These are phyloP conservation scores for Latrodectus geometricus DNA, from an alignment of 1,140 invertebrate genomes.

Conservation along the genomic window DNA sequence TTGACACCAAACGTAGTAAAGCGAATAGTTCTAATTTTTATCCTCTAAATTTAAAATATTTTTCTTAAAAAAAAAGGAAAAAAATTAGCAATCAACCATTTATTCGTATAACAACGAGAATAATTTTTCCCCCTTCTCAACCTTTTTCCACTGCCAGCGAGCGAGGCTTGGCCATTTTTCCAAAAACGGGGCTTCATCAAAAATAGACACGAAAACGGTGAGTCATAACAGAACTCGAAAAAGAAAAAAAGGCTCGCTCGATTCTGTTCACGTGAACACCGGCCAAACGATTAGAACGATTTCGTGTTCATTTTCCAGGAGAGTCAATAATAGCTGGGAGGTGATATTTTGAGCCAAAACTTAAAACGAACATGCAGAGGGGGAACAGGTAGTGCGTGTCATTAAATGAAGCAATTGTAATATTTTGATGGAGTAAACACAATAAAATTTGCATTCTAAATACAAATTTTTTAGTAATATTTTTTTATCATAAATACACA, in stretches of 20 bases:
- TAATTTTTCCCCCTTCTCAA: background rate
- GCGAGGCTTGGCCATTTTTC: conserved; percentile 6
- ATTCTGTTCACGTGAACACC: conserved; percentile 51
- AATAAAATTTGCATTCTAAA: too few relatives aligned
- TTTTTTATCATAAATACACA: too few relatives aligned
- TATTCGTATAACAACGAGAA: background rate
- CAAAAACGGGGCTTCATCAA: conserved; percentile 53
- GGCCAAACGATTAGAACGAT: conserved; percentile 52
- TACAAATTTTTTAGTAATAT: too few relatives aligned
- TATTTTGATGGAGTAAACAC: too few relatives aligned
- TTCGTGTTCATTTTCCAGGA: conserved; percentile 39
- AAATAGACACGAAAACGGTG: conserved; percentile 48
- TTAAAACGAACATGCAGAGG: background rate
- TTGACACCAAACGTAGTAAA: too few relatives aligned
- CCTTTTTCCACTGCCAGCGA: conserved; percentile 1
- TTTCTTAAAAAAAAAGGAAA: too few relatives aligned
- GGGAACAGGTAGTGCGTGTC: too few relatives aligned
- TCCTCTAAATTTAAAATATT: too few relatives aligned
- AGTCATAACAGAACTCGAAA: conserved; percentile 13
- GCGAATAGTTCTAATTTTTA: too few relatives aligned
- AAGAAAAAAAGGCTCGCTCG: conserved; percentile 49
- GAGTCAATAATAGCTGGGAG: conserved; percentile 45
- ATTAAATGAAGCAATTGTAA: too few relatives aligned
- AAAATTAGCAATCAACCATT: too few relatives aligned
- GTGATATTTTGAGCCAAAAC: conserved; percentile 19